Evolutionary conservation across 1,140 invertebrate species (phyloP), one percentile per base, ranked within the genome.

Genomic region (Hycleus cichorii): DNA sequence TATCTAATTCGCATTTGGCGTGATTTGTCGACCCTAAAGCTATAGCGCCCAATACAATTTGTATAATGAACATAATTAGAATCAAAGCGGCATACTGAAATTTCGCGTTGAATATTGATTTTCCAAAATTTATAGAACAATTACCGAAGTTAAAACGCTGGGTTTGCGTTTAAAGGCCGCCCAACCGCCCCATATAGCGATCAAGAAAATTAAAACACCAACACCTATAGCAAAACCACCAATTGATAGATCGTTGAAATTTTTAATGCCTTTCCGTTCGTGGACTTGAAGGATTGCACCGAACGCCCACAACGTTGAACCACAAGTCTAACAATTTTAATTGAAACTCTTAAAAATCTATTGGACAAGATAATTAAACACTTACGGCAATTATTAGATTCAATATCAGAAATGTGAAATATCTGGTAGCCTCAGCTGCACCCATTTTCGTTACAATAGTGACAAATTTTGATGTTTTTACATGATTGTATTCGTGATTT

Each of bases 371-470:
- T 32, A 32, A 3, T 32, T 25, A 38, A 12, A 32, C 1, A 53
- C 51, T 53, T 53, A 53, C 51, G 2, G 51, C 51, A 45, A 53
- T 27, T 25, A 53, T 45, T 25, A 53, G 6, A n/a, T 53, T 53
- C 3, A 53, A 38, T n/a, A 27, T 38, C 1, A 53, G 25, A 18
- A 53, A 53, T 46, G 46, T 42, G 3, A 53, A 32, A 25, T 53
- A 53, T 46, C 46, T 53, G 8, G 51, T 53, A 5, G 46, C 51
- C 46, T 53, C 51, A n/a, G 51, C 18, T 26, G 46, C 43, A 12
- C 38, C 51, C 51, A 53, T 53, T 53, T 53, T 39, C n/a, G 43
- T 10, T 46, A 12, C 42, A 46, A 1, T 32, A 3, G 7, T 32
- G 7, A 32, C 4, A 32, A 32, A 32, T 4, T 32, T 7, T 32